Conservation (phyloP, 2,797 vertebrate genomes). For the Semotilus atromaculatus region DNA sequence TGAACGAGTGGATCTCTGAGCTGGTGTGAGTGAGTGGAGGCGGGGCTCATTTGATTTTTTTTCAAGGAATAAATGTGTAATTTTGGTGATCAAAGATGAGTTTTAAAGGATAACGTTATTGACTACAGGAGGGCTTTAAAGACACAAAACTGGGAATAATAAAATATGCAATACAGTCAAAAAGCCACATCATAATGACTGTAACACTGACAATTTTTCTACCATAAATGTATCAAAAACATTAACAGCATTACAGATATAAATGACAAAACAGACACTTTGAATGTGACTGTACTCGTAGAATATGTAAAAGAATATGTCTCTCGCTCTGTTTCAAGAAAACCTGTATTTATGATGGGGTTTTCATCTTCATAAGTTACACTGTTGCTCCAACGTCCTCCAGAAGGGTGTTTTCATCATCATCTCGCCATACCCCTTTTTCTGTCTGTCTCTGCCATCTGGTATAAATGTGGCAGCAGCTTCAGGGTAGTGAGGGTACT, state of each 20-base stretch:
- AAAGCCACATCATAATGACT: not conserved
- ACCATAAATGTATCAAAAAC: not conserved
- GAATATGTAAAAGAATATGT: conserved; percentile 3
- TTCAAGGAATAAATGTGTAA: too few relatives aligned
- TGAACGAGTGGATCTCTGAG: too few relatives aligned
- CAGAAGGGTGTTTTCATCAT: conserved; percentile 36
- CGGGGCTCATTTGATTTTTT: too few relatives aligned
- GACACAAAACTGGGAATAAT: not conserved
- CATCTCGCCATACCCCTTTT: conserved; percentile 22
- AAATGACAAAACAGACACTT: not conserved
- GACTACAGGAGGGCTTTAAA: not conserved
- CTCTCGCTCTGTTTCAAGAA: conserved; percentile 7
- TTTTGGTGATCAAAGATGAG: too few relatives aligned
- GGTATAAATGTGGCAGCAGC: conserved; percentile 15
- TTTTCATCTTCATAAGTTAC: conserved; percentile 7
- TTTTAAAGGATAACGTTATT: too few relatives aligned
- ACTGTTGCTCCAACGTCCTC: not conserved
- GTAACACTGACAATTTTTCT: not conserved
- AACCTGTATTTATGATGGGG: not conserved
- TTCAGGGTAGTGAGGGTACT: conserved; percentile 21
- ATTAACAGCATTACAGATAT: not conserved
- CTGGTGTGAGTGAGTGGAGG: too few relatives aligned
- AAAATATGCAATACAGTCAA: not conserved
- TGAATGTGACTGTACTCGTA: not conserved
- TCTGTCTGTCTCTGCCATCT: conserved; percentile 29